Evolutionary conservation across 1,140 invertebrate species (phyloP), one percentile per base, ranked within the genome.

Genomic region (Leptestheria dahalacensis): DNA sequence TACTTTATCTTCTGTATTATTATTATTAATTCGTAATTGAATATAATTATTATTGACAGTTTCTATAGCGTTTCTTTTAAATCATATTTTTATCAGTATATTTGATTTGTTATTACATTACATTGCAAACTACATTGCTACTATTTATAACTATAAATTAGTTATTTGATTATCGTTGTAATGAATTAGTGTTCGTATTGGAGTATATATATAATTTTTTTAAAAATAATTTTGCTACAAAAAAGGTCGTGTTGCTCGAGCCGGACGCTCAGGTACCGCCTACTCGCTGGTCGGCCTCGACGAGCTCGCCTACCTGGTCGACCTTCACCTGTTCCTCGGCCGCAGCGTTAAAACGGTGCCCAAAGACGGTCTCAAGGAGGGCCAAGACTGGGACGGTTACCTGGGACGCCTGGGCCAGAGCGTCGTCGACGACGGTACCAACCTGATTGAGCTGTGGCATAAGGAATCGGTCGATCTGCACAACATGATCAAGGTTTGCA

Each of bases 241-340:
- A n/a, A n/a, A n/a, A 80, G 91, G 95, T 66, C 82, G 97, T 65
- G 97, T 97, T 75, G 97, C 96, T 9, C 77, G 97, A 66, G 96
- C 95, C 57, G 95, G 95, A 6, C 78, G 91, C 29, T 79, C 78
- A 55, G 96, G 96, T 25, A 85, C 79, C 6, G 91, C 95, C 0
- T 93, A 85, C 68, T 96, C 89, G 9, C 78, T 99, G 48, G 75
- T 99, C 24, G 74, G 84, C 0, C 80, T 82, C 0, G 95, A 98
- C 66, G 97, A 99, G 71, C 76, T 90, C 23, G 81, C 95, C 1
- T 93, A 94, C 72, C 72, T 99, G 1, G 68, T 97, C 26, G 95
- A 99, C 75, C 75, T 99, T 23, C 88, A 96, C 69, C 75, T 99
- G 46, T 99, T 99, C 72, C 77, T 99, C 18, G 91, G 88, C 20